Base-by-base conservation (phyloP, 2,113 vertebrate genomes). In the Nibea albiflora region DNA sequence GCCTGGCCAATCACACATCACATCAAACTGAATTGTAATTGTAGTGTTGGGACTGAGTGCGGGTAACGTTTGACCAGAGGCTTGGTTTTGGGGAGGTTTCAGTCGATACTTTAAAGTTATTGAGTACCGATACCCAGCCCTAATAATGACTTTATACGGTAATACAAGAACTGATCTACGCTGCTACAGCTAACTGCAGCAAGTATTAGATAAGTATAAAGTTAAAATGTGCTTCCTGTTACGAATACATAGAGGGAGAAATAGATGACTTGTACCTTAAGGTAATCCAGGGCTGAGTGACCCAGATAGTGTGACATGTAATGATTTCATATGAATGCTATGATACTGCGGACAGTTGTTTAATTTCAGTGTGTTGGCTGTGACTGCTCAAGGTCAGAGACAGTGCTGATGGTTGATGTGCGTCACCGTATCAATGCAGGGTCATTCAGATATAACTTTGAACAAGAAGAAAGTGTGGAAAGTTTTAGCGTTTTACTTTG, bases 341-440 rank as follows among this genome's bases (percentile, higher is more conserved):
- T 17, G 39, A 58, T 35, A 53, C 20, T 54, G 19, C 44, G 8
- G 67, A 2, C 42, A 35, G 56, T 68, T 73, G 56, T 64, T 85
- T 63, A 16, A 39, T 16, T 47, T 65, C 12, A 61, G 5, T 10
- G 24, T 10, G 44, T 57, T 10, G 46, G 35, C 63, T 65, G 19
- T 35, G 19, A 80, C 28, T 63, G 52, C 72, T 72, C 69, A 84
- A 65, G 73, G 85, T 56, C 46, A 15, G 35, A 76, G n/a, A 50
- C 60, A 73, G 17, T 9, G 16, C 26, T 62, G 78, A 81, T 65
- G 70, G n/a, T 11, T 42, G 26, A 35, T 65, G 20, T 60, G 46
- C 12, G 47, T 76, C 67, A 73, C 12, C 5, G 0, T n/a, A 24
- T 73, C 62, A 49, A 53, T 73, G 26, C 58, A 65, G 31, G 19